Conservation (phyloP, 1,140 invertebrate genomes). For the Choristoneura fumiferana region DNA sequence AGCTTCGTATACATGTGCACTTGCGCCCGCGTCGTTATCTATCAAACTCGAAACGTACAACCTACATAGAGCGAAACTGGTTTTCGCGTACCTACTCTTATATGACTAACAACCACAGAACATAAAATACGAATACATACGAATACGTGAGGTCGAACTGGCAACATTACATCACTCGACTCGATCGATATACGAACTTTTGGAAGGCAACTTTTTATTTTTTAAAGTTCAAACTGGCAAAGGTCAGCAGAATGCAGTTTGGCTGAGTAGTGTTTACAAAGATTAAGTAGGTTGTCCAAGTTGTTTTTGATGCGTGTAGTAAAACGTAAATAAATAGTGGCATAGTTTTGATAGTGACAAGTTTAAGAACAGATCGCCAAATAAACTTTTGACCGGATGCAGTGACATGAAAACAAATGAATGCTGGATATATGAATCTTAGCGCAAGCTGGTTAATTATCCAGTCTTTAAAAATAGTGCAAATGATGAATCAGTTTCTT, state of each 20-base stretch:
- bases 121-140: slow-evolving; percentile 25
- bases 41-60: slow-evolving; percentile 1
- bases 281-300: too few relatives aligned
- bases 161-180: slow-evolving; percentile 36
- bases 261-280: neutral
- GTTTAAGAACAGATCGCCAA: too few relatives aligned
- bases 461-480: too few relatives aligned
- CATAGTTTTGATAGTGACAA: too few relatives aligned
- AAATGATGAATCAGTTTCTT: too few relatives aligned
- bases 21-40: slow-evolving; percentile 3
- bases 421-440: too few relatives aligned
- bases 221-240: neutral
- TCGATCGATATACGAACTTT: slow-evolving; percentile 4
- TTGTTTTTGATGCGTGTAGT: too few relatives aligned
- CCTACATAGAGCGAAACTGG: neutral
- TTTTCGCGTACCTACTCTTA: neutral
- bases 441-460: too few relatives aligned
- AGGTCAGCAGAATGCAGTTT: slow-evolving; percentile 11
- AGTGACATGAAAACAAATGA: too few relatives aligned
- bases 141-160: slow-evolving; percentile 32
- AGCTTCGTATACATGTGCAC: neutral
- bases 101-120: too few relatives aligned
- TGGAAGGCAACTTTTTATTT: neutral
- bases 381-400: too few relatives aligned
- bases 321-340: too few relatives aligned